Percentiles rank a stretch among this genome's conserved stretches.
These are phyloP conservation scores for Astropecten irregularis DNA, from an alignment of 53 echinoderm and acorn worm species.

Conservation along the genomic window DNA sequence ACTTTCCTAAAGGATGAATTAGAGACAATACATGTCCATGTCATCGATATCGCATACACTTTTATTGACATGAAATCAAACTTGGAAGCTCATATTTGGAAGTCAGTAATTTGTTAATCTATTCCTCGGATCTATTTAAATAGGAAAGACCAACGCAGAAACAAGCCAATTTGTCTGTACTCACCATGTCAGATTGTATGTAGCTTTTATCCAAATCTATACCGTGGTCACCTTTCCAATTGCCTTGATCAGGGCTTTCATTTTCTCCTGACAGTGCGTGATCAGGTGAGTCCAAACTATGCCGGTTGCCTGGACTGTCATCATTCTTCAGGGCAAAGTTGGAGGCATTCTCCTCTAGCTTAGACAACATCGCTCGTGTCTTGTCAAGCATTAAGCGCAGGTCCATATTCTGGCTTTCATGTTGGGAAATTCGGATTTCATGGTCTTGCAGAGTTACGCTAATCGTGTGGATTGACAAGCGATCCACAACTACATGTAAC, in stretches of 20 bases:
- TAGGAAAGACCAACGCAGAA: too few relatives aligned
- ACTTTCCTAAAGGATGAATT: neutral
- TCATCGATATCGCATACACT: neutral
- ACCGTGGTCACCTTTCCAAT: neutral
- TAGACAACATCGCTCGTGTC: neutral
- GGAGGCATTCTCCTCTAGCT: neutral
- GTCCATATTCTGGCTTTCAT: slow-evolving; percentile 1
- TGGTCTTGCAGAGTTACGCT: neutral
- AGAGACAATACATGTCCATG: neutral
- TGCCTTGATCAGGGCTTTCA: neutral
- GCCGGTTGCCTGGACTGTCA: neutral
- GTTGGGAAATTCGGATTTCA: neutral
- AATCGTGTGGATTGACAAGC: neutral
- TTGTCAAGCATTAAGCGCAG: slow-evolving; percentile 10
- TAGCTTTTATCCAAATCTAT: slow-evolving; percentile 1
- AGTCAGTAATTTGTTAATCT: too few relatives aligned
- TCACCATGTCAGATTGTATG: neutral
- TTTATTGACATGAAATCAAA: neutral
- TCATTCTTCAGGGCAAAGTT: neutral
- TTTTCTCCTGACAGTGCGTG: neutral
- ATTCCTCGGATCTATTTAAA: too few relatives aligned
- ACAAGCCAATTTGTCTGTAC: too few relatives aligned
- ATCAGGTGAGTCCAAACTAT: neutral
- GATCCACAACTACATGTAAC: slow-evolving; percentile 1
- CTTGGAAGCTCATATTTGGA: too few relatives aligned